Conservation (phyloP, 2,888 invertebrate species). For the Urechis unicinctus region DNA sequence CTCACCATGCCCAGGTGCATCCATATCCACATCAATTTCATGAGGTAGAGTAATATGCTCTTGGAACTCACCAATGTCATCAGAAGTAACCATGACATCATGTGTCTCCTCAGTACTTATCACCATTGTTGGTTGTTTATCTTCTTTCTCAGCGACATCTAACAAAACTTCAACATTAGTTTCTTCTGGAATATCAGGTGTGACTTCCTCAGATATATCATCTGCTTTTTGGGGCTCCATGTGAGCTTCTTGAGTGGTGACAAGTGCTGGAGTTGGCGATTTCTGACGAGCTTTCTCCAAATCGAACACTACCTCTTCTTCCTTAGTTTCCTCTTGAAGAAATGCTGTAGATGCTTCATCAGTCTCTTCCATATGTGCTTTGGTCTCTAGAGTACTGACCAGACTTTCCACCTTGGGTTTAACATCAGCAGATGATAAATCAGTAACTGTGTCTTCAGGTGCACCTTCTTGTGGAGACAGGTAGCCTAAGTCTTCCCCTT, state of each 20-base stretch:
- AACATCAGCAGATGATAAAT: constrained; percentile 9
- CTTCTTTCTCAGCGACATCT: constrained; percentile 10
- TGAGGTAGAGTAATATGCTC: constrained; percentile 16
- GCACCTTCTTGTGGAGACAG: constrained; percentile 20
- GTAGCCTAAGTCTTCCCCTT: constrained; percentile 22
- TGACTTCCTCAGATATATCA: constrained; percentile 11
- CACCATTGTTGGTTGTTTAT: constrained; percentile 17
- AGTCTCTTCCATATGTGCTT: constrained; percentile 9
- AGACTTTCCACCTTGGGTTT: constrained; percentile 4
- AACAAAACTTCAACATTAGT: constrained; percentile 12
- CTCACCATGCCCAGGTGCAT: constrained; percentile 9
- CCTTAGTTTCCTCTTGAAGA: constrained; percentile 14
- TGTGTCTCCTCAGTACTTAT: constrained; percentile 15
- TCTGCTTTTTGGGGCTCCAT: constrained; percentile 11
- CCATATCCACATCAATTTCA: constrained; percentile 11
- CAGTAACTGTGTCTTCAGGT: constrained; percentile 10
- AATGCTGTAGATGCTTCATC: constrained; percentile 11
- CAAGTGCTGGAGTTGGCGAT: constrained; percentile 12
- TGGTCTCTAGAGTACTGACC: constrained; percentile 12
- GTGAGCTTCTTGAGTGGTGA: constrained; percentile 11
- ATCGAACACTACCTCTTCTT: constrained; percentile 14
- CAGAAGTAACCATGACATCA: constrained; percentile 15
- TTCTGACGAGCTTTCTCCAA: constrained; percentile 11
- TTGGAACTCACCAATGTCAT: constrained; percentile 13
- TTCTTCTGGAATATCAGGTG: constrained; percentile 11